These are phyloP conservation scores for Caenorhabditis latens DNA, from an alignment of 1,140 invertebrate genomes.

Conservation along the genomic window DNA sequence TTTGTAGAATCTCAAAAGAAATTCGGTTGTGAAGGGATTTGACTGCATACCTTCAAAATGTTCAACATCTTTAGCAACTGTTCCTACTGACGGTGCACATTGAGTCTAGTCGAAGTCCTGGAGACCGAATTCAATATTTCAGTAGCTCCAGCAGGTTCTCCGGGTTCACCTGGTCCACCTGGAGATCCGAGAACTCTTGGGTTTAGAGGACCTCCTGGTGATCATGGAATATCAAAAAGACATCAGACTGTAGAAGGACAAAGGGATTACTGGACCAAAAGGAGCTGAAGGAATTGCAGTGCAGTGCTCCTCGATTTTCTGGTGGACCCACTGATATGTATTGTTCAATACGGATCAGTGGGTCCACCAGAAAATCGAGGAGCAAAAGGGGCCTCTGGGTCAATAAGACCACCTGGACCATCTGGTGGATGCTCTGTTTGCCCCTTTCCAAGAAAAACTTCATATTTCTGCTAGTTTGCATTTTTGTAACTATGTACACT, in stretches of 20 bases:
- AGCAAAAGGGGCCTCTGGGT: background rate
- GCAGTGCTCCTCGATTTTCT: too few relatives aligned
- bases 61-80: too few relatives aligned
- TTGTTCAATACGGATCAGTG: background rate
- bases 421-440: conserved; percentile 26
- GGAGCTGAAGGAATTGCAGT: conserved; percentile 3
- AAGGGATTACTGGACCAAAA: conserved; percentile 29
- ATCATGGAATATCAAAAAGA: background rate
- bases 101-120: too few relatives aligned
- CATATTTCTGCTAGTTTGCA: too few relatives aligned
- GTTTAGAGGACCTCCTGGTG: background rate
- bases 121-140: background rate
- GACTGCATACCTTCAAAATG: too few relatives aligned
- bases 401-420: conserved; percentile 14
- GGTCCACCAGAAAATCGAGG: conserved; percentile 16
- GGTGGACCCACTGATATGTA: too few relatives aligned
- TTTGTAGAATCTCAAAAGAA: too few relatives aligned
- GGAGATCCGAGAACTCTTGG: background rate
- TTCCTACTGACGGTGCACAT: too few relatives aligned
- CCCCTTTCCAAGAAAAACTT: too few relatives aligned
- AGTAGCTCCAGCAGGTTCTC: conserved; percentile 17
- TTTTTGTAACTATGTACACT: too few relatives aligned
- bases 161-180: conserved; percentile 48
- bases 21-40: too few relatives aligned
- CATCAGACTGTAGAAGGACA: background rate